Percentiles rank a stretch among this genome's conserved stretches.
Evolutionary conservation across 2,113 vertebrate genomes (phyloP).

Genomic region (crab-eating macaque (Macaca fascicularis)): DNA sequence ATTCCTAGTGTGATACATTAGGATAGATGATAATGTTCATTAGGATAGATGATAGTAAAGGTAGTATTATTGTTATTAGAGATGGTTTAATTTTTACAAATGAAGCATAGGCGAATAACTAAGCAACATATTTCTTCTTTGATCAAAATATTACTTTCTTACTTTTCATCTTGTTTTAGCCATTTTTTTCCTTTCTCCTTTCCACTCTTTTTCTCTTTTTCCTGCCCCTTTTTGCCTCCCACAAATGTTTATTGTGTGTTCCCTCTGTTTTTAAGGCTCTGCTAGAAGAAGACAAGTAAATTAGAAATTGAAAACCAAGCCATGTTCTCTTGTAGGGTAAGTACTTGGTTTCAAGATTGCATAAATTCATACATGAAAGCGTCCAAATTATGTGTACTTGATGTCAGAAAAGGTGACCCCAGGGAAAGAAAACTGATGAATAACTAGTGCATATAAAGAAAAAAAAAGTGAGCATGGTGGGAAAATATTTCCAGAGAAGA

Average conservation of each 20-base stretch:
- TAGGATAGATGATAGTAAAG: background rate
- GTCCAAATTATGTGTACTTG: background rate
- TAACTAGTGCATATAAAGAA: background rate
- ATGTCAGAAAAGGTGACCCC: background rate
- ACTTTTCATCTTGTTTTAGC: background rate
- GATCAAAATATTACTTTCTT: background rate
- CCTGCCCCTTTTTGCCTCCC: background rate
- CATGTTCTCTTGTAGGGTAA: background rate
- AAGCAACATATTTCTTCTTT: background rate
- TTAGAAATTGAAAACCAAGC: background rate
- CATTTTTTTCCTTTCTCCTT: fast-evolving
- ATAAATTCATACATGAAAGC: background rate
- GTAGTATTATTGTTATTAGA: background rate
- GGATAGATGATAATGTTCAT: background rate
- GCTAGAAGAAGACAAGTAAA: background rate
- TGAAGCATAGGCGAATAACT: background rate
- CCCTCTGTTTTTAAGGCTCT: background rate
- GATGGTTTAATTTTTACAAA: background rate
- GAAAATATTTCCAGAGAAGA: background rate
- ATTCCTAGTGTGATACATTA: background rate
- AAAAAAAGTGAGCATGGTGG: background rate
- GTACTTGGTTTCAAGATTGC: background rate
- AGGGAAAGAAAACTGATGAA: background rate
- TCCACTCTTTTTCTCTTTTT: fast-evolving
- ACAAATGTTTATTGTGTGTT: background rate